Evolutionary conservation across 2,888 invertebrate genomes (phyloP).

Genomic region (Thecophora atra): DNA sequence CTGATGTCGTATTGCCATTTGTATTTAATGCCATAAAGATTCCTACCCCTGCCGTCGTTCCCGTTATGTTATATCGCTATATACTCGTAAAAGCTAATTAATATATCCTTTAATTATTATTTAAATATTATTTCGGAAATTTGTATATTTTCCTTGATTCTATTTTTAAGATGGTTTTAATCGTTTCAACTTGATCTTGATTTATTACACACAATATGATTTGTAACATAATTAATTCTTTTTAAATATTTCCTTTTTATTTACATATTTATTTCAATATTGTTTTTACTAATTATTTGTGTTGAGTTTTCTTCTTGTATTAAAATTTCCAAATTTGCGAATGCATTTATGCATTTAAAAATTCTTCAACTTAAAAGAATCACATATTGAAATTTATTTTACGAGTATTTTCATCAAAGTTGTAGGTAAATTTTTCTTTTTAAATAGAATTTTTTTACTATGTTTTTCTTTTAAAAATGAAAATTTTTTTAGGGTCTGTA

Average conservation of each 20-base stretch:
- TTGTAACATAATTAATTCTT: not conserved
- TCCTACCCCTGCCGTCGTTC: not conserved
- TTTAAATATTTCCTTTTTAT: too few species aligned
- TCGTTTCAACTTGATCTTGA: too few species aligned
- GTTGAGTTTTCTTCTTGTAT: too few species aligned
- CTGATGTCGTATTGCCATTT: conserved; percentile 22
- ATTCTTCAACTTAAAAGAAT: too few species aligned
- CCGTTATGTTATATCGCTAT: not conserved
- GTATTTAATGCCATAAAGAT: conserved; percentile 21
- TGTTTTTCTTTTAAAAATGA: conserved; percentile 30
- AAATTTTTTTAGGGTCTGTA: conserved; percentile 25
- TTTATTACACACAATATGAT: not conserved
- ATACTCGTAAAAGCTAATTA: not conserved
- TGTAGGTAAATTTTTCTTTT: conserved; percentile 23
- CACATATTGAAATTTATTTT: not conserved
- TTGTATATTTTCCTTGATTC: too few species aligned
- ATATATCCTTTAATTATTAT: not conserved
- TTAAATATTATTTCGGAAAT: too few species aligned
- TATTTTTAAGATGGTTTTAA: too few species aligned
- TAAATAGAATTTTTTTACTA: conserved; percentile 47
- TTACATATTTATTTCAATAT: too few species aligned
- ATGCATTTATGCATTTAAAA: too few species aligned
- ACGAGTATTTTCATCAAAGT: not conserved
- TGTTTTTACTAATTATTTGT: too few species aligned
- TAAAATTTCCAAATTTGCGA: too few species aligned